Conservation (phyloP, 1,140 invertebrate genomes). For the Hylaeus volcanicus region DNA sequence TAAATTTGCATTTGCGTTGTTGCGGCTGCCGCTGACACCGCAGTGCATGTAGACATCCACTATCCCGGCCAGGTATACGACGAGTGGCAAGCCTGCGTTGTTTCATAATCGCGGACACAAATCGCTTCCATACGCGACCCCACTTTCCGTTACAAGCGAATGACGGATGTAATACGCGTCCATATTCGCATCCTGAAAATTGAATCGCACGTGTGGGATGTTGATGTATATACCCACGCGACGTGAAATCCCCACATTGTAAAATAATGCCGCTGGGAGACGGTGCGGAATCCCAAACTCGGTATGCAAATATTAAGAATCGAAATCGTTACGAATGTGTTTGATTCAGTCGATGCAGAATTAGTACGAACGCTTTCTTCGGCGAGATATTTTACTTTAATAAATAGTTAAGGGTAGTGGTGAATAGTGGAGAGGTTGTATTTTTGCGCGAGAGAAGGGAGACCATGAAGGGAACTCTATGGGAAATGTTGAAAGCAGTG, state of each 20-base stretch:
- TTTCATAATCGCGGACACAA: conserved; percentile 77
- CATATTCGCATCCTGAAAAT: conserved; percentile 53
- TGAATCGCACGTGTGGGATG: conserved; percentile 40
- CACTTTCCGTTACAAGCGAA: conserved; percentile 53
- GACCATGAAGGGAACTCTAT: no score
- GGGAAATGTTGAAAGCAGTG: no score
- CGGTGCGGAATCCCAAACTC: no score
- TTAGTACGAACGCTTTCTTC: no score
- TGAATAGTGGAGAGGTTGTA: no score
- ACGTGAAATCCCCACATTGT: conserved; percentile 35
- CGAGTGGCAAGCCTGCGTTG: conserved; percentile 66
- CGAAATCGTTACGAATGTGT: no score
- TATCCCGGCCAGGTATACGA: conserved; percentile 58
- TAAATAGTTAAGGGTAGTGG: no score
- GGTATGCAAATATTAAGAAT: no score
- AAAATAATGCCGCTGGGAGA: not conserved
- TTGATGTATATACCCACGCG: conserved; percentile 42
- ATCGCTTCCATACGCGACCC: conserved; percentile 66
- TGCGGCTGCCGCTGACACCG: conserved; percentile 71
- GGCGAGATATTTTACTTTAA: no score
- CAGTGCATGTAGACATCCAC: conserved; percentile 74
- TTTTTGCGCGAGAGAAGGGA: no score
- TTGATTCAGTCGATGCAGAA: no score
- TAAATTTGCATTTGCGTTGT: conserved; percentile 79
- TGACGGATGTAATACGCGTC: conserved; percentile 61